phyloP scores from a whole-genome alignment of 2,888 invertebrate species.

The Netelia melanura region DNA sequence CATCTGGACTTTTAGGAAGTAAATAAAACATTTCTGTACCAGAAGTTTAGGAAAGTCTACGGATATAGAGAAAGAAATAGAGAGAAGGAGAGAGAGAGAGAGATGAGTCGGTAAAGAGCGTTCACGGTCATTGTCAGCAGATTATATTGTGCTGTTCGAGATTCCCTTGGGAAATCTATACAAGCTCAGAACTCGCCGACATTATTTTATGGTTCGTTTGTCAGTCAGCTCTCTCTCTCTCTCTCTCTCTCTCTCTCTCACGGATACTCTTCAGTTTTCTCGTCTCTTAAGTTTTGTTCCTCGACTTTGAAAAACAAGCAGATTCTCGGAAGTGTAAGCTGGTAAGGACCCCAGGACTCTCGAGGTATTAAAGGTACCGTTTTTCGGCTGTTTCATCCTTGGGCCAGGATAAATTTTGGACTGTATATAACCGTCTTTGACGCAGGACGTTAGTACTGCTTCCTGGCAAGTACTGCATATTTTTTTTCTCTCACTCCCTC shows the following conservation, averaged over 20 bases:
- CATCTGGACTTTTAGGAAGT: constrained; percentile 29
- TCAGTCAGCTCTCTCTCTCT: constrained; percentile 25
- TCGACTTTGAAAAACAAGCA: constrained; percentile 74
- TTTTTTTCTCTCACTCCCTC: constrained; percentile 6
- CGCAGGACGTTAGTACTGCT: constrained; percentile 11
- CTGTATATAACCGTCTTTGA: constrained; percentile 10
- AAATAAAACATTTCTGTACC: background rate
- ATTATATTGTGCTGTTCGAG: constrained; percentile 58
- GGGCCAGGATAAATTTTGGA: constrained; percentile 13
- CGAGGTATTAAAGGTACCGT: constrained; percentile 47
- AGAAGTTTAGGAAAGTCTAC: background rate
- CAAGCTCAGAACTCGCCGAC: constrained; percentile 48
- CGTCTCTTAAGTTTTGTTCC: constrained; percentile 69
- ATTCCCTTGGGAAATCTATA: constrained; percentile 48
- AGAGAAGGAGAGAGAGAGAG: background rate
- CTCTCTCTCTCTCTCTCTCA: constrained; percentile 24
- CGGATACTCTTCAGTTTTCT: too few relatives aligned
- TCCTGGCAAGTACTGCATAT: constrained; percentile 4
- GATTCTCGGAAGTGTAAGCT: constrained; percentile 70
- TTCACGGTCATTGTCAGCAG: constrained; percentile 52
- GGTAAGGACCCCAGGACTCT: constrained; percentile 37
- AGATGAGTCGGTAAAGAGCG: constrained; percentile 40
- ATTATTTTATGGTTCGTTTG: constrained; percentile 58
- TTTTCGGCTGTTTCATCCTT: constrained; percentile 22
- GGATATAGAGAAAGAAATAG: background rate